Base-by-base conservation (phyloP, 2,888 invertebrate genomes). In the Heliconius hortense region DNA sequence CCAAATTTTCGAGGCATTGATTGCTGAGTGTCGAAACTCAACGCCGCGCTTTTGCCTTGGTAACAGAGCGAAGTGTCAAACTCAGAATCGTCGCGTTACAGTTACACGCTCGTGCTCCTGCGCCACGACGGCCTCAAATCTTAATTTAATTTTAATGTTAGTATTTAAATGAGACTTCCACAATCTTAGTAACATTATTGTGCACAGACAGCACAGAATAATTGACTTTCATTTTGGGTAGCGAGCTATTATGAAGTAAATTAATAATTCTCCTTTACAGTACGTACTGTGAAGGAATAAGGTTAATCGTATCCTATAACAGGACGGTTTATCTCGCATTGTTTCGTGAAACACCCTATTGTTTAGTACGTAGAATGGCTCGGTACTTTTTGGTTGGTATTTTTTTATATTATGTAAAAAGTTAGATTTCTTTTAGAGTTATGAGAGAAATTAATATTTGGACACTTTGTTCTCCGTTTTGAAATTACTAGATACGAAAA, bases 311-410 rank as follows among this genome's bases (percentile, higher is more conserved):
- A 39, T 43, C 35, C 59, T 43, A 62, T 62, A 43, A 43, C 28
- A 11, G 60, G 71, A 43, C 26, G 71, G 60, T 62, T 71, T 71
- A 71, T 71, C 71, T 62, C 21, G 62, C 71, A 13, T 71, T 71
- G 71, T 71, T 71, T 53, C 60, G 60, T 56, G 59, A 39, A 60
- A 39, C 39, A 21, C 18, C 10, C 35, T n/a, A 60, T 71, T 71
- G 71, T 71, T 71, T 43, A 21, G 21, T 43, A 28, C 7, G 18
- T 21, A 62, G 28, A 71, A 67, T 39, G 39, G 66, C 18, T 28
- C n/a, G 18, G 21, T 43, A 39, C 26, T 35, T 56, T n/a, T 68
- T 26, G 18, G 68, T 21, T 7, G 28, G 24, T 13, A 24, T 24
- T 60, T 60, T 11, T 24, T 60, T 28, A 4, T 69, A 53, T 53